Evolutionary conservation across 2,113 vertebrate species (phyloP).

Genomic region (Myxocyprinus asiaticus): DNA sequence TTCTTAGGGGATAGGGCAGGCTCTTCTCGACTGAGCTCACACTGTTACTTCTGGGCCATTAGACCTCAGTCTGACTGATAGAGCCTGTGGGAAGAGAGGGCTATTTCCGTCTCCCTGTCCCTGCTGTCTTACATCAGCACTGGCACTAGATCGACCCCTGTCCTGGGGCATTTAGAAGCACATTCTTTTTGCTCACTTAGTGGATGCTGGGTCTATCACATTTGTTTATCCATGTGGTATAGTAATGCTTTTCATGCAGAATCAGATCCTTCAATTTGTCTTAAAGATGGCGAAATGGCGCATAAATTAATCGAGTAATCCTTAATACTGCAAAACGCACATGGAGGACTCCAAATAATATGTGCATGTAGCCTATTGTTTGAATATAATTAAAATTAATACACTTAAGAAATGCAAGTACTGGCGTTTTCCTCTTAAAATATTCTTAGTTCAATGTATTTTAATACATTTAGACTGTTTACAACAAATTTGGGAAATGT

Average conservation of each 20-base stretch:
- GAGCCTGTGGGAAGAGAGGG: slow-evolving; percentile 47
- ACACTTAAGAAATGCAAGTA: no score
- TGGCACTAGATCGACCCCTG: slow-evolving; percentile 47
- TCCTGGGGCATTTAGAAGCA: slow-evolving; percentile 2
- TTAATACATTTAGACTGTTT: no score
- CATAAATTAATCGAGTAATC: no score
- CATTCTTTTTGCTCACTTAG: slow-evolving; percentile 14
- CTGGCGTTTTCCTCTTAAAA: no score
- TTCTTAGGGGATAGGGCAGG: slow-evolving; percentile 10
- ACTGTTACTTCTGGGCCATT: slow-evolving; percentile 59
- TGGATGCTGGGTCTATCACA: background rate
- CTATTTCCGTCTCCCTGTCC: slow-evolving; percentile 57
- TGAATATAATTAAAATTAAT: no score
- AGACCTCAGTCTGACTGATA: slow-evolving; percentile 47
- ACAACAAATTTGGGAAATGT: no score
- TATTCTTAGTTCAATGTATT: no score
- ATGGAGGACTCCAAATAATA: no score
- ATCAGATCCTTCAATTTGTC: background rate
- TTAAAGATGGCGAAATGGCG: no score
- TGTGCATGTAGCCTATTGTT: no score
- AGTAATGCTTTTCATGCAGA: background rate
- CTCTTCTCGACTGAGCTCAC: slow-evolving; percentile 48
- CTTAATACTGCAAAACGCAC: no score
- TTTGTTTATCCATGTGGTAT: background rate
- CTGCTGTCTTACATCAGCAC: slow-evolving; percentile 41